Conservation (phyloP, 2,888 invertebrate species). For the Eilema depressum region DNA sequence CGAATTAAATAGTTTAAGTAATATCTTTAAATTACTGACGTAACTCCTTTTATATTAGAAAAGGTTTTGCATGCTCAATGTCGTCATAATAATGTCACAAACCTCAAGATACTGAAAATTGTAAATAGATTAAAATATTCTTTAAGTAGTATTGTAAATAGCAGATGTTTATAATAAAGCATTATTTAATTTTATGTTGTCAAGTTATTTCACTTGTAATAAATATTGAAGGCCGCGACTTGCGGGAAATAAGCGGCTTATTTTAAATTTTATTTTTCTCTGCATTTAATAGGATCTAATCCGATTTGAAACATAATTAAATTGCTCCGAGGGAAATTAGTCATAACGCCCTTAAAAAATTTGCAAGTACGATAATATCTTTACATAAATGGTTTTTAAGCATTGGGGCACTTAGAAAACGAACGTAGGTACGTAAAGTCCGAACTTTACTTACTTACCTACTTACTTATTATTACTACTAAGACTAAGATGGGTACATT, state of each 20-base stretch:
- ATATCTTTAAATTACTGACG: constrained; percentile 6
- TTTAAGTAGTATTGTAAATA: constrained; percentile 41
- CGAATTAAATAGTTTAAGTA: constrained; percentile 15
- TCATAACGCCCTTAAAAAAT: not conserved
- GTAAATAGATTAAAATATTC: constrained; percentile 37
- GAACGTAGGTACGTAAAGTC: no score
- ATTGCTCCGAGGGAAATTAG: not conserved
- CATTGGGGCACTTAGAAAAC: no score
- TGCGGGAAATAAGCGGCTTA: not conserved
- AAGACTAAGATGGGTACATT: no score
- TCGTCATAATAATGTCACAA: constrained; percentile 17
- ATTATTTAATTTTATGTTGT: constrained; percentile 54
- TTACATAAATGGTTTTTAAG: not conserved
- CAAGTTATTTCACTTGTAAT: not conserved
- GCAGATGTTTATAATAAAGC: constrained; percentile 53
- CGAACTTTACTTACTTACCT: no score
- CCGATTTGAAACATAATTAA: not conserved
- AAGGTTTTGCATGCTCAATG: constrained; percentile 14
- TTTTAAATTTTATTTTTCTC: not conserved
- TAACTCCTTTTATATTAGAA: not conserved
- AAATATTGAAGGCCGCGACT: not conserved
- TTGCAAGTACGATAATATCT: not conserved
- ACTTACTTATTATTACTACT: no score
- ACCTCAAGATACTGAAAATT: constrained; percentile 31
- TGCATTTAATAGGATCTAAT: not conserved